These are phyloP conservation scores for Mesoligia furuncula DNA, from an alignment of 2,888 invertebrate genomes.

Conservation along the genomic window DNA sequence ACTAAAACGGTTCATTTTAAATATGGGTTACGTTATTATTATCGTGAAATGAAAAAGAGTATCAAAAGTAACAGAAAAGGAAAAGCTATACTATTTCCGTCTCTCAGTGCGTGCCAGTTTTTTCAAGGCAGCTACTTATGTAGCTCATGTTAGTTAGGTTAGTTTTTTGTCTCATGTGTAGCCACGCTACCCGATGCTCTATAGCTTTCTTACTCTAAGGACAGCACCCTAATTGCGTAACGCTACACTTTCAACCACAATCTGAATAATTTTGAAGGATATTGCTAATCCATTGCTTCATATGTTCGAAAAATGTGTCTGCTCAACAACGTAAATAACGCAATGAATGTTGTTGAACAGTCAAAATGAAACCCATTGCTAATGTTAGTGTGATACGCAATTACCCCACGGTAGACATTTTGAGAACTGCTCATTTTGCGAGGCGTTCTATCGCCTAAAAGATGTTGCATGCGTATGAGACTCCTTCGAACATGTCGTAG, in stretches of 20 bases:
- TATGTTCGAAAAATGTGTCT: not conserved
- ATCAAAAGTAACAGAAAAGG: too few species aligned
- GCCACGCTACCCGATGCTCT: too few species aligned
- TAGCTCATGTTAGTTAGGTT: too few species aligned
- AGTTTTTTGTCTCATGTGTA: too few species aligned
- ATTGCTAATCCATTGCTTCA: not conserved
- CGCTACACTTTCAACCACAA: too few species aligned
- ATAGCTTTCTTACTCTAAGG: too few species aligned
- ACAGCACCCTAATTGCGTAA: too few species aligned
- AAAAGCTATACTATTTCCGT: too few species aligned
- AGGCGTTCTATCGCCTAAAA: not conserved
- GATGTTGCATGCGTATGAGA: not conserved
- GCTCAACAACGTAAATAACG: too few species aligned
- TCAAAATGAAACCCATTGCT: not conserved
- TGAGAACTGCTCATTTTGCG: not conserved
- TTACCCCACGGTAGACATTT: not conserved
- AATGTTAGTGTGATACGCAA: not conserved
- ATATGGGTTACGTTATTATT: slow-evolving; percentile 30
- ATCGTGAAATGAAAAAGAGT: not conserved
- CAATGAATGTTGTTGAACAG: not conserved
- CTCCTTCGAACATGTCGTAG: not conserved
- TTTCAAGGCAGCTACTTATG: too few species aligned
- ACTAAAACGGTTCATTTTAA: slow-evolving; percentile 41
- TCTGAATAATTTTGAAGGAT: not conserved
- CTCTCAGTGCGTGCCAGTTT: too few species aligned